A percentile compares a stretch with the other conserved stretches of the same genome.
These are phyloP conservation scores for Paramormyrops hopkinsi DNA, from an alignment of 2,797 vertebrate species.

Conservation along the genomic window DNA sequence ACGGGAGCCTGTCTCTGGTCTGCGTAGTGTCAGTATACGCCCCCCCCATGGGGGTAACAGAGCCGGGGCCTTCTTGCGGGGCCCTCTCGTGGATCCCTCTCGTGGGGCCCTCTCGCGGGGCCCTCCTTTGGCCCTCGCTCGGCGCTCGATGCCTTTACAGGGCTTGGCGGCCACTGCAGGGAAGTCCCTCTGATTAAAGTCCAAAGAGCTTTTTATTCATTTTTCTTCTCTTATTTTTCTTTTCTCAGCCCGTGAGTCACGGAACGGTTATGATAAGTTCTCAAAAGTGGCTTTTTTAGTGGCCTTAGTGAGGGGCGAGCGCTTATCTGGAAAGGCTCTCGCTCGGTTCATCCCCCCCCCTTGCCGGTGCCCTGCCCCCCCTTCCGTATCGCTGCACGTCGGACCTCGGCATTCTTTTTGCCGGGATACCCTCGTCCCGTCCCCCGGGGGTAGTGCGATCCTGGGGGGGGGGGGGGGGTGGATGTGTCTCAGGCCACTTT, in stretches of 20 bases:
- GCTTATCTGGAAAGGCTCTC: neutral
- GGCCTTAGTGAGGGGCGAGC: neutral
- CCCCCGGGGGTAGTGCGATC: slow-evolving; percentile 63
- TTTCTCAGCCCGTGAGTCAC: neutral
- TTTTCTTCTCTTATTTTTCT: neutral
- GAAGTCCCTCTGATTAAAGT: neutral
- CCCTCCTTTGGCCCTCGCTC: neutral
- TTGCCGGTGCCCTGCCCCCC: slow-evolving; percentile 30
- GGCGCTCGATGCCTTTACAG: neutral
- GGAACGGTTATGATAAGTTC: neutral
- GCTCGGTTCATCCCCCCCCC: neutral
- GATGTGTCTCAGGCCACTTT: slow-evolving; percentile 73
- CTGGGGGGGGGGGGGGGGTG: slow-evolving; percentile 60
- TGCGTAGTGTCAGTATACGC: neutral
- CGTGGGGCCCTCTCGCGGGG: neutral
- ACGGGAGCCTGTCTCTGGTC: neutral
- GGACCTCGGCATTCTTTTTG: slow-evolving; percentile 68
- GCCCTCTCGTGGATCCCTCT: neutral
- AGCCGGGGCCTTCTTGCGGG: too few relatives aligned
- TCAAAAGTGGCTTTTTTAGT: neutral
- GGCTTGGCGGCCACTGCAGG: neutral
- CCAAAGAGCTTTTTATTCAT: neutral
- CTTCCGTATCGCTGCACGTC: slow-evolving; percentile 52
- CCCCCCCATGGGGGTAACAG: neutral
- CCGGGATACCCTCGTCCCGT: slow-evolving; percentile 69